These are phyloP conservation scores for Ctenopoma kingsleyae DNA, from an alignment of 2,797 vertebrate genomes.

Conservation along the genomic window DNA sequence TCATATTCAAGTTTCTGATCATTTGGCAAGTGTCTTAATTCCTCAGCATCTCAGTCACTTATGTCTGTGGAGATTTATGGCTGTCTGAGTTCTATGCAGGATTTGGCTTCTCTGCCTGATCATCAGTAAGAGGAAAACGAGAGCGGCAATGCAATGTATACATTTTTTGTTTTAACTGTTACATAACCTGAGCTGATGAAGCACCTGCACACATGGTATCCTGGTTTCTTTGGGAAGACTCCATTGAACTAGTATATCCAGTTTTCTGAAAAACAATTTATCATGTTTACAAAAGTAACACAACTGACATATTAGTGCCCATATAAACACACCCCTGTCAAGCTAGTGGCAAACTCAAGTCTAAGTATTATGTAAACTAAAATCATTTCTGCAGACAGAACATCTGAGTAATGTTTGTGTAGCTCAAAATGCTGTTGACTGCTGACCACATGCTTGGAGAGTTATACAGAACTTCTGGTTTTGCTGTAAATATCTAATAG, in stretches of 20 bases:
- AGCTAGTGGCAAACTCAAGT: not conserved
- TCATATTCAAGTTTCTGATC: too few species aligned
- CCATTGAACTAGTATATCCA: not conserved
- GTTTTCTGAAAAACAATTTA: not conserved
- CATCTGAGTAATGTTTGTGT: slow-evolving; percentile 3
- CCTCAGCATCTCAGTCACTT: too few species aligned
- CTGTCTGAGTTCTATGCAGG: too few species aligned
- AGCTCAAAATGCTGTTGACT: not conserved
- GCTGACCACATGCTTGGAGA: not conserved
- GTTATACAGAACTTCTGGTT: not conserved
- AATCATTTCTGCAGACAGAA: not conserved
- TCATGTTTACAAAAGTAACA: not conserved
- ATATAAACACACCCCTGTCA: not conserved
- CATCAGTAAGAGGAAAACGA: not conserved
- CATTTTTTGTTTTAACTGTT: not conserved
- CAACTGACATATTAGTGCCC: not conserved
- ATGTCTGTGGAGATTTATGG: too few species aligned
- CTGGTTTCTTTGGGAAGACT: not conserved
- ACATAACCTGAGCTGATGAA: not conserved
- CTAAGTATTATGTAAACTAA: not conserved
- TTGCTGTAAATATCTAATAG: not conserved
- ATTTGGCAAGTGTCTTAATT: too few species aligned
- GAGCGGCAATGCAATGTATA: not conserved
- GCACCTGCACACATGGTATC: not conserved
- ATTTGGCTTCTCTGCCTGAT: not conserved